Evolutionary conservation across 2,113 vertebrate genomes (phyloP), one percentile per base, ranked within the genome.

Genomic region (Saccopteryx bilineata): DNA sequence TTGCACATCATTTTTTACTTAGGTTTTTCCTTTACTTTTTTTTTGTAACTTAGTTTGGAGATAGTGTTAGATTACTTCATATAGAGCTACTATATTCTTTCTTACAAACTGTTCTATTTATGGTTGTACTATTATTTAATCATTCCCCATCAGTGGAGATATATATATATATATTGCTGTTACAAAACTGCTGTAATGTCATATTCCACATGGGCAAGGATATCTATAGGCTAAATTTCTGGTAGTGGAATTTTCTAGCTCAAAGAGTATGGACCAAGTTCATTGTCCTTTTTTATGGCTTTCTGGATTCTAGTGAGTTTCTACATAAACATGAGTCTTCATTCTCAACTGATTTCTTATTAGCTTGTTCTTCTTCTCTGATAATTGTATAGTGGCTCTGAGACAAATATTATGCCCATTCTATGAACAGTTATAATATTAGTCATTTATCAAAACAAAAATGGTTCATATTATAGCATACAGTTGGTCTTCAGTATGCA

Each of bases 281-380:
- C 31, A 2, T 50, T 91, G 9, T 33, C 79, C 3, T 81, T 84
- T 87, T 69, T 75, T 60, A 39, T 71, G 52, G 28, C 17, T 3
- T 39, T 90, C 6, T 58, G 63, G 26, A 71, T 75, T 93, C 81
- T 75, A 21, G 3, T 69, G 33, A 87, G 18, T 84, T 93, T 75
- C 60, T 93, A 48, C 19, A 39, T 81, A 50, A 68, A 66, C 15
- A 26, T 2, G 6, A 52, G 58, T 65, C 54, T 94, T 91, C 17
- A 65, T 5, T 69, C 54, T 91, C 9, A 94, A 63, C 33, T 91
- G 21, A 50, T 61, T 78, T 81, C 90, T 80, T 78, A 85, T 81
- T 48, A 39, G 39, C 39, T 39, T 39, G 39, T 39, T 39, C 39
- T 39, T 78, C 24, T 87, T 68, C 60, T 65, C 9, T 31, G 19